Conservation (phyloP, 2,797 vertebrate species). For the Hippocampus kuda region DNA sequence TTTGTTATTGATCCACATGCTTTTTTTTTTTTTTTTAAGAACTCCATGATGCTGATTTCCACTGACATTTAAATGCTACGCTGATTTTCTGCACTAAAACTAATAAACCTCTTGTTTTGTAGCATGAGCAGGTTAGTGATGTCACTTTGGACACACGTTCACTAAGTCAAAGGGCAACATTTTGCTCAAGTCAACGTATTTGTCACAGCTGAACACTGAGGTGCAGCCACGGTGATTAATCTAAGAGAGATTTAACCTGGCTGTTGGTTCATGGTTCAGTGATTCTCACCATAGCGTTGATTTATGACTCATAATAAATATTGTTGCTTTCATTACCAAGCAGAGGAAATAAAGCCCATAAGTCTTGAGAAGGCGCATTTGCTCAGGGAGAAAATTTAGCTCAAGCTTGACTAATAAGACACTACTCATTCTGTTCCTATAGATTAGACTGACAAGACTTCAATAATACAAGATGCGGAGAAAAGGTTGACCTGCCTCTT, state of each 20-base stretch:
- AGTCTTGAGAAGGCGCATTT: constrained; percentile 36
- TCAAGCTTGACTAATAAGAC: constrained; percentile 26
- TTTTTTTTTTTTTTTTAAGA: background rate
- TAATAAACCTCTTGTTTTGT: constrained; percentile 32
- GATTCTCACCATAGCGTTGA: constrained; percentile 36
- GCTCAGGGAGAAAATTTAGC: constrained; percentile 21
- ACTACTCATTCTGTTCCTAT: constrained; percentile 23
- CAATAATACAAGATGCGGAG: constrained; percentile 21
- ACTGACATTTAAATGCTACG: constrained; percentile 50
- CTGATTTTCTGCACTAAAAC: constrained; percentile 17
- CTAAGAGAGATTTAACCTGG: constrained; percentile 41
- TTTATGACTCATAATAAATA: constrained; percentile 50
- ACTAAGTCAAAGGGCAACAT: constrained; percentile 37
- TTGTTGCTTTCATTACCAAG: constrained; percentile 49
- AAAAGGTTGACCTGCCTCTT: constrained; percentile 33
- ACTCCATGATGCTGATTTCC: constrained; percentile 7
- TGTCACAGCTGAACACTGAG: constrained; percentile 27
- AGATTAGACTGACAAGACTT: constrained; percentile 35
- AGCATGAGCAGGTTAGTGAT: constrained; percentile 19
- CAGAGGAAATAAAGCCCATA: constrained; percentile 21
- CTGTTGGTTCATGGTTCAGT: constrained; percentile 41
- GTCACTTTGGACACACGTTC: constrained; percentile 22
- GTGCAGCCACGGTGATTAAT: constrained; percentile 47
- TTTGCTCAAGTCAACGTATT: constrained; percentile 33
- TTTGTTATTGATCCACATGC: constrained; percentile 1